Base-by-base conservation (phyloP, 2,888 invertebrate genomes). In the Harpagoxenus sublaevis region DNA sequence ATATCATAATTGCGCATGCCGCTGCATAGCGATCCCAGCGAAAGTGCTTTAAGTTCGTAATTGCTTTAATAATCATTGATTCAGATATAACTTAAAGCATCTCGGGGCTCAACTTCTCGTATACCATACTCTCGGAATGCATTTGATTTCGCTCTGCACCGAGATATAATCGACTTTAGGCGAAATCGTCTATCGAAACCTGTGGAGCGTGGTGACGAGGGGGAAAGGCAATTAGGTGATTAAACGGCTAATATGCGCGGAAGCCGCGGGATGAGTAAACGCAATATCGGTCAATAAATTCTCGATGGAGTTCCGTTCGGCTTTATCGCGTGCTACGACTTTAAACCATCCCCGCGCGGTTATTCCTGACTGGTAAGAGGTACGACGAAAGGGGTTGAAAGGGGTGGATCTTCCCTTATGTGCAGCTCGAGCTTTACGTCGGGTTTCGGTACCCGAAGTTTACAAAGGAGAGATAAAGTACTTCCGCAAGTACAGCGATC, bases 391-490 rank as follows among this genome's bases (percentile, higher is more conserved):
- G 35, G 65, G 53, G 53, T 77, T 77, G 65, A 77, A 77, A 70
- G 57, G 23, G 60, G 48, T 68, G n/a, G 75, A 89, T 84, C 28
- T 57, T 48, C 62, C 9, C 48, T 60, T 60, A 35, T 60, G 15
- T 57, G 18, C 31, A 18, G 71, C 66, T 42, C 51, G 65, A 83
- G 62, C 78, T 89, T 88, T 88, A 85, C 84, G 28, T 73, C 66
- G 81, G 28, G 57, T 73, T 63, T 71, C 31, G 15, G 18, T 28
- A 51, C 45, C 35, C n/a, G 48, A 55, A 63, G 66, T 55, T 77
- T 70, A 83, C 83, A 89, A 89, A 87, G 86, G 84, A 70, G 42
- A 86, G 85, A 89, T 82, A 45, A 73, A 85, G 81, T 83, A 79
- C 85, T 84, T 84, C 53, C 83, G 82, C 53, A 74, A 84, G 71